Base-by-base conservation (phyloP, 2,113 vertebrate species). In the Leptobrachium leishanense region DNA sequence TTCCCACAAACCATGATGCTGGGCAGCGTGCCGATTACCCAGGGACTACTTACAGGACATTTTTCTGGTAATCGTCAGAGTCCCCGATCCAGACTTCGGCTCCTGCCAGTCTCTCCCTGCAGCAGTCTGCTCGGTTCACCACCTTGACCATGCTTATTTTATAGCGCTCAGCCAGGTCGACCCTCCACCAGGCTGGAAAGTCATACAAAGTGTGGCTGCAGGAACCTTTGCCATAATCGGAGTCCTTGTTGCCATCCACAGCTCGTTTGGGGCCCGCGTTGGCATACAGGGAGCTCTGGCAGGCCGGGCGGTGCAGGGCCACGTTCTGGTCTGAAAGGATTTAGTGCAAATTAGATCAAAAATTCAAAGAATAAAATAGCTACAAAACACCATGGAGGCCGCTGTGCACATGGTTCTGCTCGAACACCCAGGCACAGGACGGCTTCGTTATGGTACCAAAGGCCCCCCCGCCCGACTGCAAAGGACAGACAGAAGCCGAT, bases 351-450 rank as follows among this genome's bases (percentile, higher is more conserved):
- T 31, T 31, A 31, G 20, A 31, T 31, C 20, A 31, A 31, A 31
- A 31, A 31, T 31, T 31, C 20, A 1, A 31, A 31, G 20, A 31
- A 31, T 31, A 31, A 31, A 31, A 31, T 31, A 31, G 20, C 20
- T 31, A 31, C 20, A 31, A 31, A 31, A 31, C 20, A 31, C 20
- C 20, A 31, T 31, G 20, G n/a, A n/a, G n/a, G n/a, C n/a, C n/a
- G n/a, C n/a, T n/a, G n/a, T 31, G 20, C 20, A 31, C 20, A 31
- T 0, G 0, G 20, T 0, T 1, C 20, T 31, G 0, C 20, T 1
- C 20, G 20, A 31, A 31, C 20, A 31, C 20, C 20, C 20, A 31
- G 20, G 20, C 20, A 31, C 20, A 31, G 20, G 20, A 31, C 20
- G 20, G 20, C 20, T 0, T 0, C 20, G 20, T 31, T 31, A 31